Evolutionary conservation across 2,888 invertebrate genomes (phyloP).

Genomic region (Parelbella ahira): DNA sequence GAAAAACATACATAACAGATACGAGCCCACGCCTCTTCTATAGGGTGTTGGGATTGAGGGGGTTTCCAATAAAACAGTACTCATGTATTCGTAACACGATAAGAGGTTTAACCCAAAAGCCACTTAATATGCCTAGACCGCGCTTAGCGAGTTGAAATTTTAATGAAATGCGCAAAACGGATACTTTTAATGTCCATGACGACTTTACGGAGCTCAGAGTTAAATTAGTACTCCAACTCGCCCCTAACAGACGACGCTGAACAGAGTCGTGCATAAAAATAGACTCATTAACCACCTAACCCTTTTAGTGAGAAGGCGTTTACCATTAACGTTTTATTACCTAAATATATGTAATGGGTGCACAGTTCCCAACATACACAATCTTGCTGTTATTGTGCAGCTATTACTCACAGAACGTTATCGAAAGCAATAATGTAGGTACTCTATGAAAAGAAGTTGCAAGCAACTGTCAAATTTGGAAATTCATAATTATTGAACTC

Average conservation of each 20-base stretch:
- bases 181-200: slow-evolving; percentile 55
- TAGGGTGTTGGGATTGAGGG: slow-evolving; percentile 5
- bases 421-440: no score
- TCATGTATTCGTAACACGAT: slow-evolving; percentile 56
- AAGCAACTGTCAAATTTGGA: no score
- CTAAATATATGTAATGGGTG: no score
- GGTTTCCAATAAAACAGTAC: slow-evolving; percentile 37
- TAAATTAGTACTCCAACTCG: slow-evolving; percentile 37
- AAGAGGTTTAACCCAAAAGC: slow-evolving; percentile 41
- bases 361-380: no score
- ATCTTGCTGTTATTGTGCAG: no score
- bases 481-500: no score
- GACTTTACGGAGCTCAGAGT: slow-evolving; percentile 39
- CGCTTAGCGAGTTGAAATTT: slow-evolving; percentile 56
- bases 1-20: no score
- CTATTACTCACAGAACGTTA: no score
- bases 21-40: background rate
- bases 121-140: slow-evolving; percentile 55
- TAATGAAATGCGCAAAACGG: slow-evolving; percentile 59
- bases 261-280: slow-evolving; percentile 32
- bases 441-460: no score
- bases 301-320: slow-evolving; percentile 22
- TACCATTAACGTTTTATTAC: slow-evolving; percentile 13
- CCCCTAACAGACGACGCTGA: slow-evolving; percentile 28
- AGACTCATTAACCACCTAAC: slow-evolving; percentile 25